Evolutionary conservation across 1,140 invertebrate genomes (phyloP).

Genomic region (Brachionus angularis): DNA sequence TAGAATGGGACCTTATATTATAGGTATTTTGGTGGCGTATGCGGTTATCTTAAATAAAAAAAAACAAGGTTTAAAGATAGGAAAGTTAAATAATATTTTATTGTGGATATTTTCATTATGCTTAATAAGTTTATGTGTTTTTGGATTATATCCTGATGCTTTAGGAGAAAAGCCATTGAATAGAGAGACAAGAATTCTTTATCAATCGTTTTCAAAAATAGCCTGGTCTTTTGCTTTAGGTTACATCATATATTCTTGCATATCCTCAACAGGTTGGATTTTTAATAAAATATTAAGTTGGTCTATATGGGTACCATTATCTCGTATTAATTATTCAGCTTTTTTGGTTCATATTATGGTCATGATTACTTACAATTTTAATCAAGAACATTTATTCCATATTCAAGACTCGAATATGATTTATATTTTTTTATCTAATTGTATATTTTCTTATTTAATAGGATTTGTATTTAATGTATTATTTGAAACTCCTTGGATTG

Average conservation of each 20-base stretch:
- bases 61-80: constrained; percentile 1
- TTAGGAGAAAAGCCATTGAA: constrained; percentile 23
- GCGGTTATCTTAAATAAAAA: constrained; percentile 41
- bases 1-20: constrained; percentile 60
- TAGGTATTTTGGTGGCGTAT: constrained; percentile 60
- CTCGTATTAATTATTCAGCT: constrained; percentile 79
- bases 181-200: constrained; percentile 13
- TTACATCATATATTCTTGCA: constrained; percentile 3
- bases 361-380: constrained; percentile 17
- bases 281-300: constrained; percentile 72
- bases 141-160: constrained; percentile 26
- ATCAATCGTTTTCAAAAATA: constrained; percentile 30
- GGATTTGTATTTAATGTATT: constrained; percentile 25
- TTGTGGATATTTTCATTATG: constrained; percentile 9
- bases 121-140: constrained; percentile 1
- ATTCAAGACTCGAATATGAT: constrained; percentile 17
- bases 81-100: neutral
- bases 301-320: constrained; percentile 73
- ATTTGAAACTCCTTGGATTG: constrained; percentile 23
- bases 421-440: constrained; percentile 7
- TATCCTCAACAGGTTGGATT: constrained; percentile 47
- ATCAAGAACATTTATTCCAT: constrained; percentile 11
- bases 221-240: neutral
- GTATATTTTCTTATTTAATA: constrained; percentile 9
- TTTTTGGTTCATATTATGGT: constrained; percentile 72